Conservation (phyloP, 1,140 invertebrate genomes). For the Polypedilum pembai region DNA sequence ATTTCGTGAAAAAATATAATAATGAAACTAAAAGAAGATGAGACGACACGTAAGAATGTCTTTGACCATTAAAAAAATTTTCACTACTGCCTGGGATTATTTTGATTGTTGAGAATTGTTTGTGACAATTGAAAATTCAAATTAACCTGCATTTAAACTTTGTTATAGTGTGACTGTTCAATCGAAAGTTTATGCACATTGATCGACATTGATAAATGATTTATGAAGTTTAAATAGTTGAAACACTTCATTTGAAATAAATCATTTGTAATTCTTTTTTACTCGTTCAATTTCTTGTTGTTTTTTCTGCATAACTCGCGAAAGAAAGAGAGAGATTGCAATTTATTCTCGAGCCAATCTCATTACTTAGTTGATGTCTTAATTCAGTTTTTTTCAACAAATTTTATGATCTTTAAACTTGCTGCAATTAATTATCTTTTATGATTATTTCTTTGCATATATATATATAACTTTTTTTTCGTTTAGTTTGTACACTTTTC, state of each 20-base stretch:
- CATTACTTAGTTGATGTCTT: conserved; percentile 18
- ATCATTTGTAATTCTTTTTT: not conserved
- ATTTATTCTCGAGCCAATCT: not conserved
- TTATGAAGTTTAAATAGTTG: not conserved
- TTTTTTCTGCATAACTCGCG: not conserved
- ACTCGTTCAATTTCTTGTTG: not conserved
- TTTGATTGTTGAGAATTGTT: not conserved
- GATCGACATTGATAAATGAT: conserved; percentile 11
- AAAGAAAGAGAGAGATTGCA: not conserved
- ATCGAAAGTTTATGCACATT: not conserved
- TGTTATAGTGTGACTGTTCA: not conserved
- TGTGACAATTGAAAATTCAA: not conserved
- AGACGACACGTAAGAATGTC: not conserved
- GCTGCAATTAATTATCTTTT: conserved; percentile 9
- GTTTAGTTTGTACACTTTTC: no score
- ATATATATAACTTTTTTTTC: no score
- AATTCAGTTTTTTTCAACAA: conserved; percentile 11
- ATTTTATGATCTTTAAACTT: conserved; percentile 14
- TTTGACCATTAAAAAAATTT: not conserved
- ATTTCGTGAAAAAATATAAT: not conserved
- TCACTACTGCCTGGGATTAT: not conserved
- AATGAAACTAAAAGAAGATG: not conserved
- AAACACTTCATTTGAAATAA: conserved; percentile 14
- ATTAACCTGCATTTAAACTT: not conserved
- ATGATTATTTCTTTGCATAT: not conserved